Evolutionary conservation across 2,113 vertebrate genomes (phyloP), one percentile per base, ranked within the genome.

Genomic region (Phylloscopus whistleri): DNA sequence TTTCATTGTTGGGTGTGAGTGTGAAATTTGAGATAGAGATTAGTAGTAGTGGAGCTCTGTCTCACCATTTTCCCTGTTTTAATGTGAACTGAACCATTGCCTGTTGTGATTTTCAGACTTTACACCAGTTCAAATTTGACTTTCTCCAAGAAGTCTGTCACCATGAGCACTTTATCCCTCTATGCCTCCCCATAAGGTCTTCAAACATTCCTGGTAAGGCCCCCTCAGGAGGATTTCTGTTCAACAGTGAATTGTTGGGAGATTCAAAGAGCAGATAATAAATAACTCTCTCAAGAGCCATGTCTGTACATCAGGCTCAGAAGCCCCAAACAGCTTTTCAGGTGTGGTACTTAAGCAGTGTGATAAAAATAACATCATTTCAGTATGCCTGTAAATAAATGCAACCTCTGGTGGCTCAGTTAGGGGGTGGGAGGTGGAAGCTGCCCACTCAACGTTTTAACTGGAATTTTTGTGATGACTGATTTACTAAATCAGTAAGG

Each of bases 91-190:
- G 62, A 85, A 26, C 64, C 41, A 18, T 62, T 59, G 43, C 8
- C 4, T 96, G n/a, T 95, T 89, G 16, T 84, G 94, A 51, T 96
- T 89, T 98, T 94, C 94, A 99, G 99, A 98, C 97, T 58, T 95
- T 99, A 92, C 99, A 98, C 90, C 99, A 99, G 89, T 98, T 99
- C 95, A 99, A 99, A 95, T 99, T 99, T 97, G 99, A 99, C 75
- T 99, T 99, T 96, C 98, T 99, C 82, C 98, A 99, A 97, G 99
- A 99, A 96, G 98, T 99, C 74, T 99, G 99, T 90, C 99, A 99
- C 91, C 98, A 99, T 8, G 99, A 99, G 89, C 99, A 99, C 96
- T 99, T 99, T 90, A 99, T 99, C 84, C 99, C 99, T 60, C 97
- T 99, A 89, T 99, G 99, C 95, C 98, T 99, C 78, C 99, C 99